A percentile compares a stretch with the other conserved stretches of the same genome.
These are phyloP conservation scores for Melipona bicolor DNA, from an alignment of 2,888 invertebrate species.

Conservation along the genomic window DNA sequence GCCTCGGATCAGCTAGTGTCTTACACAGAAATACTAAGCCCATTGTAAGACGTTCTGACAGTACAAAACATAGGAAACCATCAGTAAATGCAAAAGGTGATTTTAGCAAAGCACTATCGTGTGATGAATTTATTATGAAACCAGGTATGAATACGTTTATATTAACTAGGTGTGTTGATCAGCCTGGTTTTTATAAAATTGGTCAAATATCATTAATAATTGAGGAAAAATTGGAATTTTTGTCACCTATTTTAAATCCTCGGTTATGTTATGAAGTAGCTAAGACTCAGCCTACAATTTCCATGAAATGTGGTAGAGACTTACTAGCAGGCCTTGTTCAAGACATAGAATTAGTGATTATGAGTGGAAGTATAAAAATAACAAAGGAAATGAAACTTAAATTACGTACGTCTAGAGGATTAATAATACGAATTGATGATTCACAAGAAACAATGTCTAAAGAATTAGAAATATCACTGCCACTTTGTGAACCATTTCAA, in stretches of 20 bases:
- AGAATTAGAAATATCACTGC: constrained; percentile 78
- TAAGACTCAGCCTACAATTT: constrained; percentile 85
- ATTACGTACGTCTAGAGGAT: constrained; percentile 89
- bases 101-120: constrained; percentile 87
- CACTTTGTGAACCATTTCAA: constrained; percentile 87
- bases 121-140: constrained; percentile 85
- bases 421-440: constrained; percentile 85
- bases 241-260: constrained; percentile 88
- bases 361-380: constrained; percentile 91
- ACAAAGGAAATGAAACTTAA: constrained; percentile 87
- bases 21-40: constrained; percentile 89
- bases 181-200: constrained; percentile 89
- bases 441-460: constrained; percentile 79
- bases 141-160: constrained; percentile 89
- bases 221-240: constrained; percentile 89
- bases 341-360: constrained; percentile 90
- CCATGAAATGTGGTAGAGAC: constrained; percentile 87
- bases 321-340: constrained; percentile 93
- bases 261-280: constrained; percentile 86
- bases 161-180: constrained; percentile 87
- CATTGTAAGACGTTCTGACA: constrained; percentile 89
- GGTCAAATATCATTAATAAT: constrained; percentile 89
- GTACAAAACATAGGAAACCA: constrained; percentile 89
- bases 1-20: constrained; percentile 90
- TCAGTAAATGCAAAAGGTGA: constrained; percentile 88